A percentile compares a stretch with the other conserved stretches of the same genome.
phyloP scores from a whole-genome alignment of 1,140 invertebrate genomes.

The Drosophila neocordata region DNA sequence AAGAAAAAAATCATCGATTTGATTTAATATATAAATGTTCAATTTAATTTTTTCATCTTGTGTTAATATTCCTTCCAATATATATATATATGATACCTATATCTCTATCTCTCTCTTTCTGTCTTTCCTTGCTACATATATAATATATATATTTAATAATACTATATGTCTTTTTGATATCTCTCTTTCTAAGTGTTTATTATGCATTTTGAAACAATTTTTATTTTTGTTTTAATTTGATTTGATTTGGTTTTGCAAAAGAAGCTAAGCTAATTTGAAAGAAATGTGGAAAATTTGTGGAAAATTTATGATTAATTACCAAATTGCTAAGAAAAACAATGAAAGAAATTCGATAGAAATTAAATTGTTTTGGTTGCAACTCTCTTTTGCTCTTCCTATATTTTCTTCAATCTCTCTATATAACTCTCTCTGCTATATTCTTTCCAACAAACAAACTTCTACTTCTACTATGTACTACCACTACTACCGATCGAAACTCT shows the following conservation, averaged over 20 bases:
- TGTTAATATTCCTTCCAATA: slow-evolving; percentile 28
- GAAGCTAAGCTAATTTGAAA: slow-evolving; percentile 56
- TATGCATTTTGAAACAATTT: slow-evolving; percentile 61
- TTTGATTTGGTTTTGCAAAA: slow-evolving; percentile 27
- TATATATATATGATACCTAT: slow-evolving; percentile 9
- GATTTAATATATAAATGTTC: background rate
- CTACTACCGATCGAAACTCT: slow-evolving; percentile 11
- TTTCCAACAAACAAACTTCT: slow-evolving; percentile 28
- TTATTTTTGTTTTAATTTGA: slow-evolving; percentile 48
- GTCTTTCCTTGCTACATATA: slow-evolving; percentile 11
- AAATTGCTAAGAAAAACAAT: background rate
- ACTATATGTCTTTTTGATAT: slow-evolving; percentile 20
- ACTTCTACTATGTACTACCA: slow-evolving; percentile 42
- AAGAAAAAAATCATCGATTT: slow-evolving; percentile 6
- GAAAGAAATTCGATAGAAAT: slow-evolving; percentile 19
- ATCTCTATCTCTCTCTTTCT: background rate
- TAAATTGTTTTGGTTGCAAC: slow-evolving; percentile 6
- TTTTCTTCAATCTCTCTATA: slow-evolving; percentile 5
- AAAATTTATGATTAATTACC: slow-evolving; percentile 1
- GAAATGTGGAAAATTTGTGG: slow-evolving; percentile 69
- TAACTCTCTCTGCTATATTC: slow-evolving; percentile 5
- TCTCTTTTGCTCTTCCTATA: slow-evolving; percentile 19
- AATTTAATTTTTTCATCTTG: background rate
- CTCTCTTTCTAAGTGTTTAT: slow-evolving; percentile 44
- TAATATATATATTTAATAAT: slow-evolving; percentile 13